Conservation (phyloP, 2,113 vertebrate species). For the Lates calcarifer region DNA sequence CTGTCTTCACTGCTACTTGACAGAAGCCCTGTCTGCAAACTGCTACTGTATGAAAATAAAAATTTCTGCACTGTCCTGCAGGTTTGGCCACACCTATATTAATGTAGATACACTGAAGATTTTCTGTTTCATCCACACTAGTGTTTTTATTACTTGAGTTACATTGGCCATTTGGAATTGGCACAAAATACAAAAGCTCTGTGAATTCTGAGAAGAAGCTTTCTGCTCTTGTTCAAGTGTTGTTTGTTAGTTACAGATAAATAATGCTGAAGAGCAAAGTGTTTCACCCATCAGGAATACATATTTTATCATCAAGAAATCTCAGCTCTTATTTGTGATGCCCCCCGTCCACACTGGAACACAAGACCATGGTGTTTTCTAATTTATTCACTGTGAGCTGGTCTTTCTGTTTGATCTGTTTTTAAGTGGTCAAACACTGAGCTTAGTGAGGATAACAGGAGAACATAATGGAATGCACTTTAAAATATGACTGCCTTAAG, state of each 20-base stretch:
- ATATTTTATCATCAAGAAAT: too few species aligned
- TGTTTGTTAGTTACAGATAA: not conserved
- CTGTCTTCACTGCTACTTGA: constrained; percentile 4
- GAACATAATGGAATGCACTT: not conserved
- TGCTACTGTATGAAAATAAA: not conserved
- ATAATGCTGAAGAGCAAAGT: not conserved
- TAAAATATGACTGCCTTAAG: not conserved
- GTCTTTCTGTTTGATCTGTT: constrained; percentile 5
- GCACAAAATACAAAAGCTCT: not conserved
- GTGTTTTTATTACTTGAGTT: constrained; percentile 1
- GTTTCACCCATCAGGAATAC: too few species aligned
- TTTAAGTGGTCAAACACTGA: not conserved
- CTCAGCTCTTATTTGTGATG: not conserved
- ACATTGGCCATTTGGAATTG: not conserved
- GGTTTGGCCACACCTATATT: not conserved
- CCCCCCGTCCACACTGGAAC: not conserved
- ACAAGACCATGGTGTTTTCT: not conserved
- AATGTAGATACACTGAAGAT: constrained; percentile 2
- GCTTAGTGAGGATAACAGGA: not conserved
- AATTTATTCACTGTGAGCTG: not conserved
- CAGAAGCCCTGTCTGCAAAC: not conserved
- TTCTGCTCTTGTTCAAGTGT: not conserved
- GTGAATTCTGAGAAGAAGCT: not conserved
- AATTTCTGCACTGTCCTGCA: not conserved
- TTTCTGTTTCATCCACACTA: not conserved